These are phyloP conservation scores for Chiloscyllium punctatum DNA, from an alignment of 2,797 vertebrate genomes.

Conservation along the genomic window DNA sequence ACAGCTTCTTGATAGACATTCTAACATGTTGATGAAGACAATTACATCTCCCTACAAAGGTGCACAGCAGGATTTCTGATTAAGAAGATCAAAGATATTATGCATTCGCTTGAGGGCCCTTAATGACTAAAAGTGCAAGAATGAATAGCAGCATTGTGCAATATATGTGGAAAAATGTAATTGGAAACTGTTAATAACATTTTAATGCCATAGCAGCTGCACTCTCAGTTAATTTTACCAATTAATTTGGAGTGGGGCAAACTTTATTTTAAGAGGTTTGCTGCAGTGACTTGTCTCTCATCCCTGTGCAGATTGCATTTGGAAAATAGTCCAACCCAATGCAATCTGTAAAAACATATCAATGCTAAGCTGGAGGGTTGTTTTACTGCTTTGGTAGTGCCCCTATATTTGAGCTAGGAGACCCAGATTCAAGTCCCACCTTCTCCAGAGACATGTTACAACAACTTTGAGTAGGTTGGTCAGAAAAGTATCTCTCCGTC, in stretches of 20 bases:
- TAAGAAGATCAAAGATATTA: background rate
- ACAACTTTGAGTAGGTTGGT: no score
- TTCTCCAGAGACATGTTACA: no score
- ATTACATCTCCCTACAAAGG: background rate
- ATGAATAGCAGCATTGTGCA: background rate
- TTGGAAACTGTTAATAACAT: background rate
- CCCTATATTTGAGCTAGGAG: no score
- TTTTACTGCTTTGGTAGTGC: no score
- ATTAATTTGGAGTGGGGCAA: background rate
- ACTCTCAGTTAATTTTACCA: background rate
- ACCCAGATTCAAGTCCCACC: no score
- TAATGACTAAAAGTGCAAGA: background rate
- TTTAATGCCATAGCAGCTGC: background rate
- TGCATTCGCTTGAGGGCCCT: background rate
- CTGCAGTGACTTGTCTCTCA: background rate
- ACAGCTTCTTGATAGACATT: background rate
- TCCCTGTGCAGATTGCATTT: background rate
- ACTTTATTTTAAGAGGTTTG: background rate
- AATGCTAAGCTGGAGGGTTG: no score
- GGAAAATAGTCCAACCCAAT: background rate
- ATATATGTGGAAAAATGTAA: background rate
- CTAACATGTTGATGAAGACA: background rate
- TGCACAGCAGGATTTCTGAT: background rate
- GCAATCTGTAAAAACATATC: background rate
- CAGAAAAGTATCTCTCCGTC: no score